Base-by-base conservation (phyloP, 1,140 invertebrate genomes). In the Dinoponera quadriceps region DNA sequence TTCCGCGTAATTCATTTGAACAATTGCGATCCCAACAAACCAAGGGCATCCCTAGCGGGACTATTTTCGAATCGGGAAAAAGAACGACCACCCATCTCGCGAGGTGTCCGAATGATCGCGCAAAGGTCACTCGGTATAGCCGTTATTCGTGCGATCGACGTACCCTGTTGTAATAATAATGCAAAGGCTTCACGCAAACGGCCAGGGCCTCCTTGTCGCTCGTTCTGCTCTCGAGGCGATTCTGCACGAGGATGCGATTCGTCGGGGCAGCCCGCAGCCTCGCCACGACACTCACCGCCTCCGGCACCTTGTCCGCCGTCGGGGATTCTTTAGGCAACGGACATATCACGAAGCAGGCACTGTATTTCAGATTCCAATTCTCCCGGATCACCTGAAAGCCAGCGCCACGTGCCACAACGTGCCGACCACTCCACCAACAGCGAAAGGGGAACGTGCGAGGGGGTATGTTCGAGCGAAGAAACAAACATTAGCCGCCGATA, bases 331-430 rank as follows among this genome's bases (percentile, higher is more conserved):
- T 94, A 18, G 95, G 94, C 54, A 98, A 92, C 3, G 97, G 96
- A 89, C 98, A 98, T 54, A 98, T 95, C 2, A 99, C 95, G 91
- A 98, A 99, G 85, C 97, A 97, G 11, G 98, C 98, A 88, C 97
- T 98, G 93, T 98, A 99, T 91, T 98, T 98, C 3, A 98, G 93
- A 92, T 98, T 98, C 98, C 98, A 99, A 92, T 98, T 98, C 93
- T 99, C 98, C 33, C 98, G 95, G 44, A 99, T 98, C 0, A 97
- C 95, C 96, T 97, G 84, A 65, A 93, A 87, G 2, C 20, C 59
- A 44, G 18, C 11, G 20, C 55, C 20, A 18, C 11, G 9, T 7
- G 22, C 38, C 38, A 5, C 29, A 5, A 44, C 38, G 0, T n/a
- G n/a, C 0, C 38, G 38, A 4, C 38, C 0, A 44, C 38, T 9